Evolutionary conservation across 2,113 vertebrate genomes (phyloP), one percentile per base, ranked within the genome.

Genomic region (Jacana jacana): DNA sequence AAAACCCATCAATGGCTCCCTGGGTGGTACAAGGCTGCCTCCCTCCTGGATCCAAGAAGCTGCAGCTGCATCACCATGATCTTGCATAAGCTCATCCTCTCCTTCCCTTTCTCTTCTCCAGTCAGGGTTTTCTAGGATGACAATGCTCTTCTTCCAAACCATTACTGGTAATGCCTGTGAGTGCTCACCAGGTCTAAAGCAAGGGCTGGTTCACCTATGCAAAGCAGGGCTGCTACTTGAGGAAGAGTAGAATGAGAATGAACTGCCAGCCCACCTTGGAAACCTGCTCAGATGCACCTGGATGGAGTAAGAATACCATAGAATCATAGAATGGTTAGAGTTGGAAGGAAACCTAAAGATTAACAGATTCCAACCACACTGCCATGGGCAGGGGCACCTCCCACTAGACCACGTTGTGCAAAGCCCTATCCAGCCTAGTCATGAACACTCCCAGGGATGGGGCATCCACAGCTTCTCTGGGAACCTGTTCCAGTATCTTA

Each of bases 61-160:
- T 91, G 78, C 91, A 94, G 88, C 91, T 91, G 91, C 92, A 93
- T 51, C 83, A 13, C 61, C 13, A 17, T 4, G 9, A 40, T 81
- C 51, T 35, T 39, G 48, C 3, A 0, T 48, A 69, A 1, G 0
- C n/a, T 63, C 23, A 23, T 48, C 16, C 33, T 18, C 52, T 27
- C 27, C 12, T 37, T 25, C 42, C 37, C 33, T 61, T 39, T 66
- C 51, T 86, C 14, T 30, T 9, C 35, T 84, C 16, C 31, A 77
- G 49, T 9, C 37, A 81, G 39, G 51, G 61, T 57, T 92, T 89
- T 85, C 52, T 52, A 84, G 65, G 63, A 93, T 69, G 44, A 28
- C n/a, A 86, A 57, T 15, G 22, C 31, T 65, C 25, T 39, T 39
- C 54, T 73, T 81, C 44, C 72, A 68, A 86, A 33, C 9, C 8